These are phyloP conservation scores for Ictidomys tridecemlineatus DNA, from an alignment of 2,113 vertebrate genomes.

Conservation along the genomic window DNA sequence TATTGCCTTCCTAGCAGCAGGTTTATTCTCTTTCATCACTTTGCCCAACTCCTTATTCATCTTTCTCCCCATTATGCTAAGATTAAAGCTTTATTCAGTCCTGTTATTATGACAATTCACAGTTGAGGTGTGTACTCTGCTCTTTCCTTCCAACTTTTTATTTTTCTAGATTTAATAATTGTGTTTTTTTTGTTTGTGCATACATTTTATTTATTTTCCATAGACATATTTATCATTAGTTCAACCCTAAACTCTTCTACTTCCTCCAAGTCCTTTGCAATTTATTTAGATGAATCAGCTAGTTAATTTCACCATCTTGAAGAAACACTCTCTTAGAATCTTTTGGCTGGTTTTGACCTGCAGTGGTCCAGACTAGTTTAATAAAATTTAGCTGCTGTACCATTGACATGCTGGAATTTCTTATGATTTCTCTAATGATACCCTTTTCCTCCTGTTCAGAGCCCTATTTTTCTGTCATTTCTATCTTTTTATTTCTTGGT, in stretches of 20 bases:
- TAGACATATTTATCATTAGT: neutral
- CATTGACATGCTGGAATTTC: neutral
- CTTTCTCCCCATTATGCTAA: neutral
- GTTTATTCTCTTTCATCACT: neutral
- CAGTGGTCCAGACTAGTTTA: no score
- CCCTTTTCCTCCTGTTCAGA: neutral
- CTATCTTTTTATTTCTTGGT: neutral
- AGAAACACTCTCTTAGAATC: neutral
- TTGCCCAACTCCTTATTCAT: neutral
- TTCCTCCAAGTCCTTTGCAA: neutral
- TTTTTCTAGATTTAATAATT: conserved; percentile 1
- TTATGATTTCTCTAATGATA: neutral
- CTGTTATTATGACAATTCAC: neutral
- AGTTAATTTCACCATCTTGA: neutral
- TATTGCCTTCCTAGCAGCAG: neutral
- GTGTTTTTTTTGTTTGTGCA: neutral
- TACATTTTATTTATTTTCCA: conserved; percentile 1
- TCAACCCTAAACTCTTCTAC: neutral
- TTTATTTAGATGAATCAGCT: neutral
- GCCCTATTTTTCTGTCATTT: neutral
- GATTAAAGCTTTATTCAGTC: neutral
- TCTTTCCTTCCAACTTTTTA: neutral
- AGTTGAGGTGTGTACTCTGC: neutral
- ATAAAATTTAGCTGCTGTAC: neutral
- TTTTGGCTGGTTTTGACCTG: neutral